A percentile compares a stretch with the other conserved stretches of the same genome.
phyloP scores from a whole-genome alignment of 23 tunicate species.

The Diplosoma virens region DNA sequence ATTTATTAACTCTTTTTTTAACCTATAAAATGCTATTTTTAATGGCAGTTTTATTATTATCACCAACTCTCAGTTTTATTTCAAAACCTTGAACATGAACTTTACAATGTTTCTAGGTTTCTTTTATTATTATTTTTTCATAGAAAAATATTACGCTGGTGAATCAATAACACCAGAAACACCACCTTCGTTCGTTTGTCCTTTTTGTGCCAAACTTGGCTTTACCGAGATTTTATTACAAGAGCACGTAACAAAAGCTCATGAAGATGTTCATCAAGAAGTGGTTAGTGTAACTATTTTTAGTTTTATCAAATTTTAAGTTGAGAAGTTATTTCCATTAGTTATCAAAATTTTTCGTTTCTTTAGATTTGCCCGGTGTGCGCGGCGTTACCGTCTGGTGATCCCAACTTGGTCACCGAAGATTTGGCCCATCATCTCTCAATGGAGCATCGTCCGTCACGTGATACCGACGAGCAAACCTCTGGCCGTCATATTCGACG shows the following conservation, averaged over 20 bases:
- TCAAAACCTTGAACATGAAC: too few relatives aligned
- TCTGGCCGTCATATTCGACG: conserved; percentile 77
- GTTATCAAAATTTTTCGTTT: neutral
- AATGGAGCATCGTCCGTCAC: conserved; percentile 57
- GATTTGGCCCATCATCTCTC: conserved; percentile 76
- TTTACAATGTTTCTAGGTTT: too few relatives aligned
- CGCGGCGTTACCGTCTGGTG: conserved; percentile 87
- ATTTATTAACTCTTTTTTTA: too few relatives aligned
- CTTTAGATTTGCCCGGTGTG: conserved; percentile 85
- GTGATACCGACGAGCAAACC: conserved; percentile 47
- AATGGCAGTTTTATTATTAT: too few relatives aligned
- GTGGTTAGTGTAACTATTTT: conserved; percentile 51
- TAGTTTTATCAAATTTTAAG: neutral
- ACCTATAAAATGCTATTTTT: too few relatives aligned
- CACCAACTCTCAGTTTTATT: neutral
- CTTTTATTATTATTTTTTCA: neutral
- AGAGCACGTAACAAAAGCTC: conserved; percentile 76
- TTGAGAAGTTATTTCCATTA: neutral
- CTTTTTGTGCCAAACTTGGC: conserved; percentile 72
- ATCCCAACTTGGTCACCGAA: conserved; percentile 82
- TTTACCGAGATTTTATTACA: conserved; percentile 57
- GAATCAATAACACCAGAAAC: conserved; percentile 56
- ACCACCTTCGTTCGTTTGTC: conserved; percentile 89
- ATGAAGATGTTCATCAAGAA: conserved; percentile 58
- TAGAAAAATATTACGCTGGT: conserved; percentile 82